Base-by-base conservation (phyloP, 2,888 invertebrate genomes). In the Cerastoderma edule region DNA sequence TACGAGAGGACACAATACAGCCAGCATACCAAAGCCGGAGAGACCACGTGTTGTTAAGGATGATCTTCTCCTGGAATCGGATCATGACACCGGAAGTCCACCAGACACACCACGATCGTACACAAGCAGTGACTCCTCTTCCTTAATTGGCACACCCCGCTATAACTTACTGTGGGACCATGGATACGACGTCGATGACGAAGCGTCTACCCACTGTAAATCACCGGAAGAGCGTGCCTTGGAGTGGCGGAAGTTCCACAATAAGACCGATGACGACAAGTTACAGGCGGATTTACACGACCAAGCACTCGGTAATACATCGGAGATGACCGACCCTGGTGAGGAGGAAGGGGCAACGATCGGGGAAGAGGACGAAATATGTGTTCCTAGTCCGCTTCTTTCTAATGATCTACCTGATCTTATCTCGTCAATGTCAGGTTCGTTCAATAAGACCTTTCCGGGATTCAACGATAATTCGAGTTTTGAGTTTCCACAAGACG, bases 231-330 rank as follows among this genome's bases (percentile, higher is more conserved):
- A 70, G 56, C 54, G 79, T 13, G 76, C 71, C 35, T 1, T n/a
- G 1, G 75, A 81, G 57, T 78, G 80, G 78, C 39, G 68, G 48
- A 32, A 56, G 32, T 74, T 75, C 44, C 72, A 73, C 39, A 72
- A 69, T 75, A 81, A 78, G 33, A 78, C 78, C 32, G 81, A 81
- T 54, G 81, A 81, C 54, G 81, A 81, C 33, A 81, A 81, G 54
- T 33, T 81, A 2, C 57, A 64, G n/a, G 78, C 67, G 28, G 78
- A 81, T 60, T 67, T 48, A 48, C 46, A 19, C 30, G n/a, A n/a
- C n/a, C n/a, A n/a, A n/a, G n/a, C n/a, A n/a, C n/a, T n/a, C n/a
- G n/a, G n/a, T n/a, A n/a, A n/a, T n/a, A n/a, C n/a, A n/a, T n/a
- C n/a, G n/a, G n/a, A n/a, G n/a, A n/a, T n/a, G n/a, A n/a, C n/a